Conservation (phyloP, 2,888 invertebrate species). For the Adela reaumurella region DNA sequence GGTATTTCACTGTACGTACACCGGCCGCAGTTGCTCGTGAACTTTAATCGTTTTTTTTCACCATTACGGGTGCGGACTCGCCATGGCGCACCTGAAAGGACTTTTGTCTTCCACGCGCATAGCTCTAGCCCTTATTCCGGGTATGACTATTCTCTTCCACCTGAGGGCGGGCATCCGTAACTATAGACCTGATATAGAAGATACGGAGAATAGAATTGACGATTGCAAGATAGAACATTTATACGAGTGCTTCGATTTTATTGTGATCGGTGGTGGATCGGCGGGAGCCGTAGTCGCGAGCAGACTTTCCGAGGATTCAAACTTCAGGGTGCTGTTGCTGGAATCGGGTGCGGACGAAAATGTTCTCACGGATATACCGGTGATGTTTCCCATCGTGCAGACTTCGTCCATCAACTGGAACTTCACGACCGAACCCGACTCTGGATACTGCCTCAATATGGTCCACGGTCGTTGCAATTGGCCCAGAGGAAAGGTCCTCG, state of each 20-base stretch:
- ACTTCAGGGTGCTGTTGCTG: constrained; percentile 70
- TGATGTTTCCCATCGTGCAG: constrained; percentile 68
- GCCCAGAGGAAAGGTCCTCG: constrained; percentile 77
- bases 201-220: constrained; percentile 58
- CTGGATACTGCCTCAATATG: constrained; percentile 66
- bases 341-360: constrained; percentile 80
- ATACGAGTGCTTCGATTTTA: constrained; percentile 68
- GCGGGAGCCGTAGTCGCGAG: constrained; percentile 79
- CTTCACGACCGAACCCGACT: constrained; percentile 71
- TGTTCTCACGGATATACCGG: constrained; percentile 67
- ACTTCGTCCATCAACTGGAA: constrained; percentile 77
- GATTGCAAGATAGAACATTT: constrained; percentile 53
- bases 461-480: constrained; percentile 62
- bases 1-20: too few species aligned
- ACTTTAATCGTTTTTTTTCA: too few species aligned
- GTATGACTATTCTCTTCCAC: constrained; percentile 60
- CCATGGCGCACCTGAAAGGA: constrained; percentile 23
- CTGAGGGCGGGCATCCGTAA: constrained; percentile 62
- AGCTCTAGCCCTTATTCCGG: constrained; percentile 61
- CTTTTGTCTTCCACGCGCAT: constrained; percentile 62
- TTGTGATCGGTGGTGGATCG: constrained; percentile 78
- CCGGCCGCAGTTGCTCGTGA: too few species aligned
- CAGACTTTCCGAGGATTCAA: constrained; percentile 68
- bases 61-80: too few species aligned
- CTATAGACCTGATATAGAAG: constrained; percentile 69